Conservation (phyloP, 2,888 invertebrate species). For the Trachelus troglodyta region DNA sequence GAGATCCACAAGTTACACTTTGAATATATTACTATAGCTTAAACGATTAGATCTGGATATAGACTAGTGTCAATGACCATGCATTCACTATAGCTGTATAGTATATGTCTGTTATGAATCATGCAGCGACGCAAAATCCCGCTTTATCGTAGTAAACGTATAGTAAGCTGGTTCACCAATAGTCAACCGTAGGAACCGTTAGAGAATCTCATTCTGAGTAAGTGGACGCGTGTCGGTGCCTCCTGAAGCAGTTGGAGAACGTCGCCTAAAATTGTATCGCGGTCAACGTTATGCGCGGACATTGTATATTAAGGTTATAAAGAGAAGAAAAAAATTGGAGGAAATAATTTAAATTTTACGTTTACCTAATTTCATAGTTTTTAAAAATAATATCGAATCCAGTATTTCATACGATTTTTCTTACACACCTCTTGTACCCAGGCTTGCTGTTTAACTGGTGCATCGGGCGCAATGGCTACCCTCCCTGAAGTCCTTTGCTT, state of each 20-base stretch:
- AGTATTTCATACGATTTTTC: neutral
- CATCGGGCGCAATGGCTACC: conserved; percentile 79
- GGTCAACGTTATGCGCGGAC: neutral
- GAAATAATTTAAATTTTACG: neutral
- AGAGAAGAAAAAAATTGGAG: neutral
- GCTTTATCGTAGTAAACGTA: neutral
- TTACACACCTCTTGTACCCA: conserved; percentile 71
- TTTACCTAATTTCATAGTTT: neutral
- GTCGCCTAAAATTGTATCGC: neutral
- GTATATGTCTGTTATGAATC: neutral
- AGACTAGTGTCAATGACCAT: neutral
- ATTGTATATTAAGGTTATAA: neutral
- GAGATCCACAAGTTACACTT: neutral
- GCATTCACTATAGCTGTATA: neutral
- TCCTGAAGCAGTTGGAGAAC: neutral
- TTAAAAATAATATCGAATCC: neutral
- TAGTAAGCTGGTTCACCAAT: neutral
- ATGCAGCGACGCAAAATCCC: neutral
- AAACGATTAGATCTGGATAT: neutral
- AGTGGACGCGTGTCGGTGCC: neutral
- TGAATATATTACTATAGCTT: neutral
- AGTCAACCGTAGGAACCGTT: neutral
- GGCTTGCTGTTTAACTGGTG: conserved; percentile 78
- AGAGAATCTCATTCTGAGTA: conserved; percentile 1
- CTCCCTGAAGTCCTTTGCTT: conserved; percentile 69